Evolutionary conservation across 2,797 vertebrate species (phyloP).

Genomic region (Sparidentex hasta): DNA sequence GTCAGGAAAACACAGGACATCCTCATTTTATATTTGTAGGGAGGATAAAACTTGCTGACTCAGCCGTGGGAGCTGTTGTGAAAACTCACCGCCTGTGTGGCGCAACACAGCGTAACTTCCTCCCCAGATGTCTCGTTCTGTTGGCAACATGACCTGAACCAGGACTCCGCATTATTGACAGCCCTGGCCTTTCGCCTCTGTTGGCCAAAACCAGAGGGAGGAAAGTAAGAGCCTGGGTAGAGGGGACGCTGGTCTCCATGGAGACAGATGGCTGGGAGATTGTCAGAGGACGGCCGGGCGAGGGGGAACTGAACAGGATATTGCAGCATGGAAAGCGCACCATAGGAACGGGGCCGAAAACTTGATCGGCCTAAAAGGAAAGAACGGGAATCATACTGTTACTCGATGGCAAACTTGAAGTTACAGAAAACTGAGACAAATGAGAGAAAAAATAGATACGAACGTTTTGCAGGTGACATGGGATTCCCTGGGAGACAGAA

Average conservation of each 20-base stretch:
- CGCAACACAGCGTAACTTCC: conserved; percentile 79
- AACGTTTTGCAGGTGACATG: conserved; percentile 49
- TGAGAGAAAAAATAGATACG: conserved; percentile 19
- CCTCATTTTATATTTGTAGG: not conserved
- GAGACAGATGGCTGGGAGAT: conserved; percentile 80
- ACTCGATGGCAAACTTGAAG: not conserved
- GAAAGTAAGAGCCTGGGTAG: conserved; percentile 77
- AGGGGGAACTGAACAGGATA: conserved; percentile 79
- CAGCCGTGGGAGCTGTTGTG: not conserved
- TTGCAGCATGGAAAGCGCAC: accelerated
- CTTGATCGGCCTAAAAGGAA: conserved; percentile 35
- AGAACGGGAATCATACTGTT: not conserved
- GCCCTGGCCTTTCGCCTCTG: conserved; percentile 56
- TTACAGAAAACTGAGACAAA: conserved; percentile 9
- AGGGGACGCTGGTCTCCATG: conserved; percentile 71
- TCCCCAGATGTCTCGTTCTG: conserved; percentile 52
- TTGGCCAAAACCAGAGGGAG: conserved; percentile 51
- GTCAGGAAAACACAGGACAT: not conserved
- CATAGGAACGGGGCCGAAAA: conserved; percentile 37
- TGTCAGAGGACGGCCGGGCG: conserved; percentile 67
- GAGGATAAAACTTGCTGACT: conserved; percentile 8
- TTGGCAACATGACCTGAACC: conserved; percentile 80
- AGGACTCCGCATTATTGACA: conserved; percentile 80
- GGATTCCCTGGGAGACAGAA: conserved; percentile 22
- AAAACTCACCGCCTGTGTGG: conserved; percentile 81